Base-by-base conservation (phyloP, 2,113 vertebrate species). In the Brienomyrus longianalis region DNA sequence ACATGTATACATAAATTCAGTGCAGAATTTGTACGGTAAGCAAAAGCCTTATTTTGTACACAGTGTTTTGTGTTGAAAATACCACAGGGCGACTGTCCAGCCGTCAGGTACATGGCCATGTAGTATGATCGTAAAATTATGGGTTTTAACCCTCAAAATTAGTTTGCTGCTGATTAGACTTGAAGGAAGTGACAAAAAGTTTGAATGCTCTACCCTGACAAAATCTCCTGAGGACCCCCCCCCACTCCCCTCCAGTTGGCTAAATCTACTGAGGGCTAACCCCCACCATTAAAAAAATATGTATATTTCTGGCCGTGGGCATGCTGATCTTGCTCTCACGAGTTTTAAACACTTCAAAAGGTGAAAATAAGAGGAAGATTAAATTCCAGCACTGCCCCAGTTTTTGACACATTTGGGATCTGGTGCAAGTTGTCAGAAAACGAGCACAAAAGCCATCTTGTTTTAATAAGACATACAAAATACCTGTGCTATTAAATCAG, bases 401-500 rank as follows among this genome's bases (percentile, higher is more conserved):
- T 39, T 80, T 80, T 43, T 80, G 35, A 80, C 15, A 80, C 35
- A 43, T 39, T 80, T 80, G 74, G 31, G 11, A 80, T 80, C 15
- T 5, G 31, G 43, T 80, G 35, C 39, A 80, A 80, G 74, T 80
- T 80, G 35, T 80, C 74, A 80, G 43, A 43, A 80, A 19, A 80
- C 74, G 43, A 5, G 19, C 74, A 80, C 13, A 80, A 43, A 77
- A 70, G 62, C 62, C 62, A 11, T 27, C 62, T n/a, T 70, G 31
- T 80, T 80, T 80, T 43, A 80, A 35, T 80, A 80, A 80, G 74
- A n/a, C 74, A 27, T 70, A 31, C 62, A 80, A 80, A 80, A 80
- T 19, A 80, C 35, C 74, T 43, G 35, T 5, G 2, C 15, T 39
- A 39, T 80, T 43, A 80, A 43, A 80, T 39, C 74, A 35, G 66